Conservation (phyloP, 2,797 vertebrate species). For the Erethizon dorsatum region DNA sequence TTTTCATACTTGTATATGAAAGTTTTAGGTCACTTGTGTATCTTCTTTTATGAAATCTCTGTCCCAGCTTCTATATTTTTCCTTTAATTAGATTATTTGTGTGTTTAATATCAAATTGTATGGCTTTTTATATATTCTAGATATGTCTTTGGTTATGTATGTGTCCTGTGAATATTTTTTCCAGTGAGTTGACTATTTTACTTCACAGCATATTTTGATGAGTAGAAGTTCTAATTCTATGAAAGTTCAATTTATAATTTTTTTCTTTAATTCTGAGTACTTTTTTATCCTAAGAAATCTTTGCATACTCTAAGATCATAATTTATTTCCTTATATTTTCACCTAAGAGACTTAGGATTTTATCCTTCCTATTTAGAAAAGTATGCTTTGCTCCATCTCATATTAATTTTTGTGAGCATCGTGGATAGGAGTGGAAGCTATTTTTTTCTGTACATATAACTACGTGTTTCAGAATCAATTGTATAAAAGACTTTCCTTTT, state of each 20-base stretch:
- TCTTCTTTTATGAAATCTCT: not conserved
- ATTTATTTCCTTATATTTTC: not conserved
- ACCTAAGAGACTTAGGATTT: not conserved
- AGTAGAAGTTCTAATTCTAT: not conserved
- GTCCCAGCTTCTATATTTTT: not conserved
- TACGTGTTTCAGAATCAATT: not conserved
- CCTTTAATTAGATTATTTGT: not conserved
- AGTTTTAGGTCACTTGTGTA: not conserved
- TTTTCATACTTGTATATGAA: too few relatives aligned
- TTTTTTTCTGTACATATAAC: not conserved
- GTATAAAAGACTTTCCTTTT: not conserved
- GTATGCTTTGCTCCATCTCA: not conserved
- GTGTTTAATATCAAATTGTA: slow-evolving; percentile 38
- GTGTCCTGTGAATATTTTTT: not conserved
- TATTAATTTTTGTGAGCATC: not conserved
- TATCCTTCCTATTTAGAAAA: not conserved
- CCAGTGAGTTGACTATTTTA: not conserved
- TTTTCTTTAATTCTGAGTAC: slow-evolving; percentile 1
- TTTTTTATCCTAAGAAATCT: not conserved
- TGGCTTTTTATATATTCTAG: not conserved
- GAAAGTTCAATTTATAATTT: not conserved
- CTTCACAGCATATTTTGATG: not conserved
- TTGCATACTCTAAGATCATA: not conserved
- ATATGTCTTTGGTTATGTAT: not conserved
- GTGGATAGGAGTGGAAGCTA: not conserved